Base-by-base conservation (phyloP, 2,888 invertebrate species). In the Hydraecia micacea region DNA sequence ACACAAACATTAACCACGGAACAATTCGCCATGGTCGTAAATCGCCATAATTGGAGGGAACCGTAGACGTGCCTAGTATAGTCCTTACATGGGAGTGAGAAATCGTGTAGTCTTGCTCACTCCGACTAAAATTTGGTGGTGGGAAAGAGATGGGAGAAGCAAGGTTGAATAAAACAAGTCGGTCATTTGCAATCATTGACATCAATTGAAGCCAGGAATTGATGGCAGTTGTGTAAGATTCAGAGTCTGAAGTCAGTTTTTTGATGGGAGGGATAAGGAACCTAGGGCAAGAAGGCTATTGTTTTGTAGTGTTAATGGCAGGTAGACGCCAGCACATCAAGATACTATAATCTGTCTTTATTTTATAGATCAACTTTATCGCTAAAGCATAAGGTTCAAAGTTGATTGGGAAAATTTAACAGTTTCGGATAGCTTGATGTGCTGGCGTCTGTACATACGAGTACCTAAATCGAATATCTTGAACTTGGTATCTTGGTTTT, bases 31-130 rank as follows among this genome's bases (percentile, higher is more conserved):
- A 83, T 86, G 90, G 85, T 89, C 92, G 91, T 94, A 94, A 94
- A 94, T 94, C 93, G 89, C 83, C 80, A 91, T 94, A 94, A 94
- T 94, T 94, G 94, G 93, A 92, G 91, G 89, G 88, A 81, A 86
- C 89, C 83, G 90, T 88, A 88, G 89, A 89, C 88, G 82, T 86
- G 86, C 86, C 83, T 81, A 84, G 84, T 88, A 89, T 85, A 89
- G 81, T 76, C 85, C 83, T 80, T 83, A 87, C 79, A 81, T 76
- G 83, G 55, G 36, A 42, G 71, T 68, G 79, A 82, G 83, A 63
- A 62, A 71, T 42, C 15, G 8, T 42, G 65, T 42, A 49, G n/a
- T 86, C 88, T 55, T 79, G 46, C 42, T 89, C 69, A 58, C 73
- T 73, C 86, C 25, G 67, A 78, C 32, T 8, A 1, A 36, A 67